Evolutionary conservation across 1,140 invertebrate genomes (phyloP).

Genomic region (Leptoteleia sp.): DNA sequence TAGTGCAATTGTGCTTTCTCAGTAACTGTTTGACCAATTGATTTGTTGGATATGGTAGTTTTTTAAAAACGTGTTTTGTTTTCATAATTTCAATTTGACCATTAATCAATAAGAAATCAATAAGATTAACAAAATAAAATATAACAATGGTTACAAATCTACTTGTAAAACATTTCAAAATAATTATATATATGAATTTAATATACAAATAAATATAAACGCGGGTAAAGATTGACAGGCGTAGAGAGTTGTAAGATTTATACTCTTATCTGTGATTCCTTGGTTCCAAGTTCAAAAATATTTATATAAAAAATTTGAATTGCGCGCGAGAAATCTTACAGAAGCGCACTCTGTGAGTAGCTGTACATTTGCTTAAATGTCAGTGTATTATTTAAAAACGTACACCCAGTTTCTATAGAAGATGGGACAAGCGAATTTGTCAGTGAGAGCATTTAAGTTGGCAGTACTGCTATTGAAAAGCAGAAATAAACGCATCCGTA

Average conservation of each 20-base stretch:
- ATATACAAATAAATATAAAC: slow-evolving; percentile 11
- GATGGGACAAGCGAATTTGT: no score
- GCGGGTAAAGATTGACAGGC: slow-evolving; percentile 51
- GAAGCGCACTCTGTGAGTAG: slow-evolving; percentile 37
- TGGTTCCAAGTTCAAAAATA: slow-evolving; percentile 57
- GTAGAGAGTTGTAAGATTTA: slow-evolving; percentile 66
- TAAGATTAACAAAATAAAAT: background rate
- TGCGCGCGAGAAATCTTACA: no score
- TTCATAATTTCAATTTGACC: background rate
- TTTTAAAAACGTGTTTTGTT: slow-evolving; percentile 6
- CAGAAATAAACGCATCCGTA: no score
- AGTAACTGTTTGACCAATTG: slow-evolving; percentile 26
- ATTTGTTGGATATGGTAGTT: slow-evolving; percentile 24
- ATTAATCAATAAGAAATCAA: background rate
- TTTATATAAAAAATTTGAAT: no score
- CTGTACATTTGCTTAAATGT: slow-evolving; percentile 68
- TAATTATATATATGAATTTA: slow-evolving; percentile 2
- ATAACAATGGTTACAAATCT: slow-evolving; percentile 22
- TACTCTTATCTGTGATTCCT: slow-evolving; percentile 69
- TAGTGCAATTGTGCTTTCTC: slow-evolving; percentile 33
- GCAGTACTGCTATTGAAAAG: no score
- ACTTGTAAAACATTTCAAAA: slow-evolving; percentile 17
- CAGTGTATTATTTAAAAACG: slow-evolving; percentile 65
- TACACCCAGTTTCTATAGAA: no score
- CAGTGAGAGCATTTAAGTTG: no score